A percentile compares a stretch with the other conserved stretches of the same genome.
Evolutionary conservation across 37 sponge, comb jelly and placozoan genomes (phyloP).

Genomic region (Dysidea cf. avara): DNA sequence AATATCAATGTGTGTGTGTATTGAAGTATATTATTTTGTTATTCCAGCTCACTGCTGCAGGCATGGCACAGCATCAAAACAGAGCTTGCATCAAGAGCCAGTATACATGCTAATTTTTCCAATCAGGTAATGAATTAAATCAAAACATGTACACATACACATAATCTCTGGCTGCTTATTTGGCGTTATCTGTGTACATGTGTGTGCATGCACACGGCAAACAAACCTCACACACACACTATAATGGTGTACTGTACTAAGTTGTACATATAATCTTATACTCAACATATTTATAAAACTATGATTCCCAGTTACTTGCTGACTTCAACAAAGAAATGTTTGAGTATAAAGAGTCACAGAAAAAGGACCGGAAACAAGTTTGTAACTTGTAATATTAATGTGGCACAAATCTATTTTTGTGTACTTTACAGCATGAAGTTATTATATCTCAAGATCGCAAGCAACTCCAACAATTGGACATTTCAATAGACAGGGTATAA

Average conservation of each 20-base stretch:
- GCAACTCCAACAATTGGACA: constrained; percentile 45
- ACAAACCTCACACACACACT: not conserved
- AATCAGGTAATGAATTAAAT: constrained; percentile 26
- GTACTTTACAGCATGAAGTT: constrained; percentile 52
- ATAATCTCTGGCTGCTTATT: not conserved
- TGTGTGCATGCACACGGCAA: not conserved
- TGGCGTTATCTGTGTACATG: not conserved
- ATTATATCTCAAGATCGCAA: constrained; percentile 56
- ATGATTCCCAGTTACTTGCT: constrained; percentile 15
- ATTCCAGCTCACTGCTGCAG: constrained; percentile 44
- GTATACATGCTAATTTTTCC: constrained; percentile 60
- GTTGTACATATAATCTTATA: not conserved
- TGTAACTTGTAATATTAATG: not conserved
- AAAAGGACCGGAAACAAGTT: constrained; percentile 73
- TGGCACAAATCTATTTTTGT: not conserved
- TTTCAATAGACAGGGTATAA: constrained; percentile 54
- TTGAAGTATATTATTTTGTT: not conserved
- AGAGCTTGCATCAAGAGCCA: constrained; percentile 51
- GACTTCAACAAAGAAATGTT: constrained; percentile 62
- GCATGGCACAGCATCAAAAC: constrained; percentile 71
- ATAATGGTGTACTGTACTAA: not conserved
- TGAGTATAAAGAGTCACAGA: constrained; percentile 74
- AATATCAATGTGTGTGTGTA: not conserved
- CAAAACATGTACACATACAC: not conserved
- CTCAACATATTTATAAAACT: too few species aligned